Conservation (phyloP, 2,113 vertebrate species). For the Hemiprocne comata region DNA sequence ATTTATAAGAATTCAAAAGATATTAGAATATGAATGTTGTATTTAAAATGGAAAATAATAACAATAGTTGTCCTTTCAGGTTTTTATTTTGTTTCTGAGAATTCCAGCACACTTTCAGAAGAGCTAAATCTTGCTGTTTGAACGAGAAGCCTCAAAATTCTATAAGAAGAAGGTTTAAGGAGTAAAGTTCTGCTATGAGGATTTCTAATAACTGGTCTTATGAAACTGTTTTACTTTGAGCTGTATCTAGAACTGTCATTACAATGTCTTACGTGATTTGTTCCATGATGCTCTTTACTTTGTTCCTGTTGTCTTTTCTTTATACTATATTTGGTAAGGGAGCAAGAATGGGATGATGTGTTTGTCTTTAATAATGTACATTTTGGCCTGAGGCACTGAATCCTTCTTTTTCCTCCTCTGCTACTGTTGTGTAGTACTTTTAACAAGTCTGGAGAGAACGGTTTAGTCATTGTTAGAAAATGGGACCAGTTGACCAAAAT, state of each 20-base stretch:
- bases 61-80: not conserved
- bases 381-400: conserved; percentile 11
- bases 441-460: not conserved
- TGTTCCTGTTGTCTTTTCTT: conserved; percentile 16
- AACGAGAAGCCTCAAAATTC: not conserved
- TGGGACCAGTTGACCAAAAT: not conserved
- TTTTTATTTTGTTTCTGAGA: not conserved
- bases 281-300: conserved; percentile 29
- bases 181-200: not conserved
- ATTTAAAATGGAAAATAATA: not conserved
- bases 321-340: conserved; percentile 27
- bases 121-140: not conserved
- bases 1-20: not conserved
- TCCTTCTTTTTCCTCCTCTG: not conserved
- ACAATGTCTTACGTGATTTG: not conserved
- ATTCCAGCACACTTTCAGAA: not conserved
- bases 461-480: not conserved
- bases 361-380: conserved; percentile 2
- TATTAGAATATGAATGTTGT: not conserved
- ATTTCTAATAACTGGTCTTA: not conserved
- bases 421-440: not conserved
- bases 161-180: not conserved
- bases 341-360: not conserved
- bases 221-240: not conserved
- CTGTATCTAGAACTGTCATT: not conserved